Conservation (phyloP, 2,888 invertebrate genomes). For the Iselma pallidipennis region DNA sequence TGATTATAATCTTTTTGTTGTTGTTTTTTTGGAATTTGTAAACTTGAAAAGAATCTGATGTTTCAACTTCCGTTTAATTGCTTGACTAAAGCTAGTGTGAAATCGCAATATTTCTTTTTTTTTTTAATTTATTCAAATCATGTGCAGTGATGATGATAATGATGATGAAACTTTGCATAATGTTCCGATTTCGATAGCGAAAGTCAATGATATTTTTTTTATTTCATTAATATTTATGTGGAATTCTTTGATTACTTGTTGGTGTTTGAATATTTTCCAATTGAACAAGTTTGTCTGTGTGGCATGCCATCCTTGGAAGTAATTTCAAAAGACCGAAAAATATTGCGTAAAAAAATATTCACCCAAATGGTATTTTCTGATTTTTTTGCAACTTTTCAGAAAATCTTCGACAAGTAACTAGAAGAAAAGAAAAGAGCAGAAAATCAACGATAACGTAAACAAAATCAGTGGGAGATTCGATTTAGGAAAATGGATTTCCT, state of each 20-base stretch:
- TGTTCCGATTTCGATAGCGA: not conserved
- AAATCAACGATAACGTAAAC: not conserved
- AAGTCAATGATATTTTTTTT: not conserved
- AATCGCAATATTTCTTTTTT: not conserved
- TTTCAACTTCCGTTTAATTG: not conserved
- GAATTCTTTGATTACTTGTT: not conserved
- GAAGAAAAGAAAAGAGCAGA: not conserved
- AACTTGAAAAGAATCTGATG: not conserved
- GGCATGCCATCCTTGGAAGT: too few relatives aligned
- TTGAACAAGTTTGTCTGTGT: too few relatives aligned
- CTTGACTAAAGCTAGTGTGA: not conserved
- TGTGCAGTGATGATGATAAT: not conserved
- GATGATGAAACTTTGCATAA: not conserved
- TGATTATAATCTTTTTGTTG: not conserved
- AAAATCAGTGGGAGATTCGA: not conserved
- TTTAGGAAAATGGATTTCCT: not conserved
- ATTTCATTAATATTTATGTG: not conserved
- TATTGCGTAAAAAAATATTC: too few relatives aligned
- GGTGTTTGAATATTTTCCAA: not conserved
- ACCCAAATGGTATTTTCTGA: too few relatives aligned
- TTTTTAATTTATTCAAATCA: not conserved
- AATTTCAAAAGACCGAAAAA: too few relatives aligned
- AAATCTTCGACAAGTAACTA: not conserved
- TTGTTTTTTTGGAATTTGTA: not conserved
- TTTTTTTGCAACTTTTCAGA: too few relatives aligned